Conservation (phyloP, 2,113 vertebrate genomes). For the Chionodraco myersi region DNA sequence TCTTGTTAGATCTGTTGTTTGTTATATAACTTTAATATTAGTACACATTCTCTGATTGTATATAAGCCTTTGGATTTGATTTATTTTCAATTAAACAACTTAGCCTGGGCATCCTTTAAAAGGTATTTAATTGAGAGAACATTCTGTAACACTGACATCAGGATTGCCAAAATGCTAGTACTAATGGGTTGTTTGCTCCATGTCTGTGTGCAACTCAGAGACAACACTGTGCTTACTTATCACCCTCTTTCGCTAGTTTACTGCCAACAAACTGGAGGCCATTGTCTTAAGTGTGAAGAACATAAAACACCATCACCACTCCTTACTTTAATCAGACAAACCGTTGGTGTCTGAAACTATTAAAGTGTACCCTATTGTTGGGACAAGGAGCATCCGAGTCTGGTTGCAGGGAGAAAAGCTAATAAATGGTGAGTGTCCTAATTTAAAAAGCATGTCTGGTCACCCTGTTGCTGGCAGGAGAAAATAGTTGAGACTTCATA, state of each 20-base stretch:
- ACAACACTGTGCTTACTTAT: neutral
- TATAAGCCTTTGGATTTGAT: neutral
- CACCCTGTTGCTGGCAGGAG: neutral
- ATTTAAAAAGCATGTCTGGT: conserved; percentile 14
- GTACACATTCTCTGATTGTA: neutral
- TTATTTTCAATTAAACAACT: neutral
- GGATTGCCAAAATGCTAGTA: neutral
- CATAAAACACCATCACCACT: neutral
- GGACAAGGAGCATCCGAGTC: neutral
- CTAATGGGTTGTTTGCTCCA: neutral
- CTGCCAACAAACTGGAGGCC: neutral
- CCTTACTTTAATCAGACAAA: neutral
- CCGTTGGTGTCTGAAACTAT: conserved; percentile 1
- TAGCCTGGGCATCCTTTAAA: neutral
- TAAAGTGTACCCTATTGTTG: conserved; percentile 1
- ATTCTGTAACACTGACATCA: neutral
- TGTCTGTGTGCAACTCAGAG: neutral
- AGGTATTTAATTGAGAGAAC: neutral
- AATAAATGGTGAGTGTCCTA: conserved; percentile 8
- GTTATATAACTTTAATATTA: neutral
- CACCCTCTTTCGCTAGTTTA: neutral
- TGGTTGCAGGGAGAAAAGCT: neutral
- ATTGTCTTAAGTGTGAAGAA: neutral
- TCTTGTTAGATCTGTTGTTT: neutral
- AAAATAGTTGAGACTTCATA: conserved; percentile 1